phyloP scores from a whole-genome alignment of 1,140 invertebrate genomes.

The Drosophila ficusphila region DNA sequence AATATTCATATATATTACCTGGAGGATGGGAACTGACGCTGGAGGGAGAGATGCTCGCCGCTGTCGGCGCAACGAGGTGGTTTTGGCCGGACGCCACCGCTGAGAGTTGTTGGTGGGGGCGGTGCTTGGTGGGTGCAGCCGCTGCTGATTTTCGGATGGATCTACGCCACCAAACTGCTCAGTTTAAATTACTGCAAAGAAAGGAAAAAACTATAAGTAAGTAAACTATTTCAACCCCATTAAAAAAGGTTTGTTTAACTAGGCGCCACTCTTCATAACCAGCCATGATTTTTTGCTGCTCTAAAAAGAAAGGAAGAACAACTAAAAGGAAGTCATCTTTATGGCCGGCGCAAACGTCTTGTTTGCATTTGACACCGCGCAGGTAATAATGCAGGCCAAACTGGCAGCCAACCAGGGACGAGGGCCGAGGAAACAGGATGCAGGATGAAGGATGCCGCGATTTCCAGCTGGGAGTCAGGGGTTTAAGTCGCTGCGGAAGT shows the following conservation, averaged over 20 bases:
- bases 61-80: constrained; percentile 83
- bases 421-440: constrained; percentile 33
- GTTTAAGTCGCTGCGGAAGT: constrained; percentile 52
- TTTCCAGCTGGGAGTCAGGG: constrained; percentile 26
- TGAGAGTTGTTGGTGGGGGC: constrained; percentile 54
- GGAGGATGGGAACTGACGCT: constrained; percentile 83
- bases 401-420: constrained; percentile 34
- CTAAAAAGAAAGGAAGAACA: constrained; percentile 8
- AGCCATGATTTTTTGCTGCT: constrained; percentile 19
- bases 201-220: not conserved
- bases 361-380: constrained; percentile 76
- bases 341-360: constrained; percentile 77
- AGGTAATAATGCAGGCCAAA: constrained; percentile 69
- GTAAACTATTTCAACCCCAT: constrained; percentile 7
- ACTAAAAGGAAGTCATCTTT: constrained; percentile 34
- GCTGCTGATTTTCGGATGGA: constrained; percentile 1
- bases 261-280: constrained; percentile 35
- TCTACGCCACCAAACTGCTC: constrained; percentile 8
- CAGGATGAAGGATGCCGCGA: constrained; percentile 23
- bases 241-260: constrained; percentile 13
- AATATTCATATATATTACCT: constrained; percentile 47
- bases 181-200: constrained; percentile 13
- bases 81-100: constrained; percentile 84
- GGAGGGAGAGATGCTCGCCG: constrained; percentile 83
- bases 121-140: constrained; percentile 15